Conservation (phyloP, 2,888 invertebrate genomes). For the Phasia obesa region DNA sequence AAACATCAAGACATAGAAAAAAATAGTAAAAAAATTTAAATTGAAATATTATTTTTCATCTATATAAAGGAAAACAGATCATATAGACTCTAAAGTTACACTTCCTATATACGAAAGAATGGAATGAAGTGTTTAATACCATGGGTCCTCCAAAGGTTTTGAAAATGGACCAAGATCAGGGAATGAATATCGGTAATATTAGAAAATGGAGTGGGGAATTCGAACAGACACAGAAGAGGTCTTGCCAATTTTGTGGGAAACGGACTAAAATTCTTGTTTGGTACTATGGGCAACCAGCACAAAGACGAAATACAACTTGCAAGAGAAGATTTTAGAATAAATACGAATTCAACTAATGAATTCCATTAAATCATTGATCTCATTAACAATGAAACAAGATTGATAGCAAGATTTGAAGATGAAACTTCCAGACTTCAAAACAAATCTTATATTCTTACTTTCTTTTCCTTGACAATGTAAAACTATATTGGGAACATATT, state of each 20-base stretch:
- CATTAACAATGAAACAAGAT: constrained; percentile 6
- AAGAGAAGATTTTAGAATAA: too few species aligned
- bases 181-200: constrained; percentile 35
- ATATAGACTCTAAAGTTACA: too few species aligned
- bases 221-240: constrained; percentile 4
- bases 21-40: too few species aligned
- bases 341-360: background rate
- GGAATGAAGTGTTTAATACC: too few species aligned
- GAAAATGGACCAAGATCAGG: background rate
- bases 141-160: constrained; percentile 30
- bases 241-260: constrained; percentile 3
- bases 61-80: too few species aligned
- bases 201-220: constrained; percentile 17
- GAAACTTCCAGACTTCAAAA: constrained; percentile 18
- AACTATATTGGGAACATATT: background rate
- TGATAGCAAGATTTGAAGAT: constrained; percentile 12
- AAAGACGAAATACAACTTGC: too few species aligned
- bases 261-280: background rate
- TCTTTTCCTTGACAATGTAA: constrained; percentile 11
- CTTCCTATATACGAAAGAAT: too few species aligned
- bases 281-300: too few species aligned
- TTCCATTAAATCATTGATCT: background rate
- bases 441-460: background rate
- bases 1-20: too few species aligned
- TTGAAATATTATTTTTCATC: too few species aligned